A percentile compares a stretch with the other conserved stretches of the same genome.
These are phyloP conservation scores for Eurytoma californica DNA, from an alignment of 2,888 invertebrate species.

Conservation along the genomic window DNA sequence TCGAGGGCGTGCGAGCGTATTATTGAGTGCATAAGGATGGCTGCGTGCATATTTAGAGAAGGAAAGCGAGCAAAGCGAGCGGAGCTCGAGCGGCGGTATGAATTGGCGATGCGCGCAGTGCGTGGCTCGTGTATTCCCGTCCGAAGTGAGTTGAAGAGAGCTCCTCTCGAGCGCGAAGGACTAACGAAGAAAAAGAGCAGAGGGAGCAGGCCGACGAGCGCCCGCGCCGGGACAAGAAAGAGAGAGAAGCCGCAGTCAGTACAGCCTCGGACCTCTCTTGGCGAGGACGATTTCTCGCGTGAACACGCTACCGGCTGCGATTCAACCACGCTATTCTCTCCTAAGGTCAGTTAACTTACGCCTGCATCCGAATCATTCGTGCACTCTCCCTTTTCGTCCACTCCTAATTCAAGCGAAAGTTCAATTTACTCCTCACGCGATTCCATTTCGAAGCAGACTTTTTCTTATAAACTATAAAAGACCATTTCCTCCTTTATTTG, in stretches of 20 bases:
- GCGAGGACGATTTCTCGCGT: conserved; percentile 44
- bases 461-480: background rate
- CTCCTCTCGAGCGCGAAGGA: conserved; percentile 56
- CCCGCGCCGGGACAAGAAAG: conserved; percentile 39
- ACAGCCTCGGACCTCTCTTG: conserved; percentile 56
- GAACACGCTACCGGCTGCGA: background rate
- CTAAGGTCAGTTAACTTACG: background rate
- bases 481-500: conserved; percentile 24
- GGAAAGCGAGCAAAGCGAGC: conserved; percentile 1
- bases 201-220: conserved; percentile 9
- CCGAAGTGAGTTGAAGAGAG: conserved; percentile 11
- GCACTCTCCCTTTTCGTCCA: background rate
- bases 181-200: conserved; percentile 35
- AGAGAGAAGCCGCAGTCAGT: conserved; percentile 38
- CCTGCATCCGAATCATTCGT: background rate
- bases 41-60: background rate
- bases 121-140: conserved; percentile 9
- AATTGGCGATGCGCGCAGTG: conserved; percentile 13
- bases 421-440: no score
- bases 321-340: background rate
- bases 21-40: background rate
- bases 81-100: background rate
- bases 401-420: background rate
- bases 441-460: background rate
- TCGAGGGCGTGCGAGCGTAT: no score